Evolutionary conservation across 2,888 invertebrate species (phyloP), one percentile per base, ranked within the genome.

Genomic region (Gibbula magus): DNA sequence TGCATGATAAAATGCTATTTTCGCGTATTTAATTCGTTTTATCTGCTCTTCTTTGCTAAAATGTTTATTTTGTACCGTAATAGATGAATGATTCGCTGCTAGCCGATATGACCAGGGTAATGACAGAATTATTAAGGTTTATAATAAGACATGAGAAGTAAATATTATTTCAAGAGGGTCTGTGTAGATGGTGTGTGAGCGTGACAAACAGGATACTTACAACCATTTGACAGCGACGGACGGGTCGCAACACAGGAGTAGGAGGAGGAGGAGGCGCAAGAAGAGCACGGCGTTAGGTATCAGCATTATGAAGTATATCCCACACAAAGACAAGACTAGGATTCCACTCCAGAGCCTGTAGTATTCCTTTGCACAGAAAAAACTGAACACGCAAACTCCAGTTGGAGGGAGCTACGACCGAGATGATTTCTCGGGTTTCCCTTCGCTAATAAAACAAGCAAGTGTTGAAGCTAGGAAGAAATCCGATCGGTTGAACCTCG

Each of bases 211-310:
- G 13, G 13, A 45, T 70, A 70, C 70, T 70, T 70, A 70, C 70
- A 70, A 35, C 70, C 70, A 70, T 70, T 70, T 70, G 70, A 70
- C 35, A 39, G 70, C 70, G 18, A 70, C 35, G 8, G 70, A 70
- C 0, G 39, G 70, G 39, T 70, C 70, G n/a, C 20, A 35, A n/a
- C 39, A 70, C 5, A 70, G 70, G 5, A 70, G 70, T 0, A 32
- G 32, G 16, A 70, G 29, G 2, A n/a, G 39, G 20, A 70, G 16
- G 0, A 70, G 70, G 3, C 35, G 29, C 10, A 70, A 3, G 18
- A 29, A 32, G 39, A 70, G 39, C 10, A 32, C 32, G 20, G 70
- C 70, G 70, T 70, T 70, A 16, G 70, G 70, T 70, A 70, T 35
- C 70, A 70, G 35, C 70, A 70, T 70, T 70, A 39, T 70, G 35